Conservation (phyloP, 1,140 invertebrate genomes). For the Macrostomum lignano region DNA sequence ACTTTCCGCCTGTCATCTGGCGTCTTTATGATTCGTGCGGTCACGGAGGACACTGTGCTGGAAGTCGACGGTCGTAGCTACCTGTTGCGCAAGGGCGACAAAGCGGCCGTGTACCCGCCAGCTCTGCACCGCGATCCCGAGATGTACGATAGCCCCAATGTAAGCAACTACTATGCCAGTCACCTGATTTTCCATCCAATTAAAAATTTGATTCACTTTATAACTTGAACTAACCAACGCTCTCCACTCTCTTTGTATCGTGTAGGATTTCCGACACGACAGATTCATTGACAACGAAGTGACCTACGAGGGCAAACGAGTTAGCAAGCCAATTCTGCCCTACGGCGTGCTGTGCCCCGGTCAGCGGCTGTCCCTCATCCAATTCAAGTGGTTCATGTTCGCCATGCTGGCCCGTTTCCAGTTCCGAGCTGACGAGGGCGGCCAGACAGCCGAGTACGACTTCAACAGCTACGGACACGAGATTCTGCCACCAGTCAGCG, state of each 20-base stretch:
- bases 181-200: neutral
- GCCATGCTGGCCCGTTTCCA: slow-evolving; percentile 17
- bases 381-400: slow-evolving; percentile 22
- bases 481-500: slow-evolving; percentile 21
- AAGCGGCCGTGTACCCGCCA: slow-evolving; percentile 25
- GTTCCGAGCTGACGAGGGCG: slow-evolving; percentile 14
- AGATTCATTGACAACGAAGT: slow-evolving; percentile 21
- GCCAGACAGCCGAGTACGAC: slow-evolving; percentile 13
- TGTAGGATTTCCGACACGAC: slow-evolving; percentile 22
- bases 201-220: no score
- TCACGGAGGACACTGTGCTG: slow-evolving; percentile 17
- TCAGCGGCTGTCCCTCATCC: slow-evolving; percentile 17
- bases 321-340: slow-evolving; percentile 19
- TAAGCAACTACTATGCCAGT: slow-evolving; percentile 10
- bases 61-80: slow-evolving; percentile 12
- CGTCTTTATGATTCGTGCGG: slow-evolving; percentile 24
- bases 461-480: slow-evolving; percentile 22
- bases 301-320: slow-evolving; percentile 17
- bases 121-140: slow-evolving; percentile 25
- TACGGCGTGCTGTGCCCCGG: slow-evolving; percentile 25
- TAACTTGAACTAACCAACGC: no score
- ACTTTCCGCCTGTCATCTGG: slow-evolving; percentile 18
- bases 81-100: slow-evolving; percentile 17
- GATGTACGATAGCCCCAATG: slow-evolving; percentile 22
- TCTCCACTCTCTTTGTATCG: slow-evolving; percentile 9